phyloP scores from a whole-genome alignment of 2,797 vertebrate genomes.

The Leucoraja ocellata region DNA sequence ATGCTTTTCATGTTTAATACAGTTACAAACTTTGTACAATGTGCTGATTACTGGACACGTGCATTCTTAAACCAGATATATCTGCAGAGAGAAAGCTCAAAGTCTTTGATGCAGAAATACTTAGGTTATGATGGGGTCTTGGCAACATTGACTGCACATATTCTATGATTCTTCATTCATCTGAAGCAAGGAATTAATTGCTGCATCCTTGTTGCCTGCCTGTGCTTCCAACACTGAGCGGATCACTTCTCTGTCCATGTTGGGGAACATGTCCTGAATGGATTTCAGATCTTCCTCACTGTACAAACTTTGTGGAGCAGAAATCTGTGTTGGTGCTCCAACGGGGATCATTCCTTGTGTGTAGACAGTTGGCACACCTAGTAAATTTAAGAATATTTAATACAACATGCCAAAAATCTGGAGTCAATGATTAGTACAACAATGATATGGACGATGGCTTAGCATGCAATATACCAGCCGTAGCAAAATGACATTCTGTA shows the following conservation, averaged over 20 bases:
- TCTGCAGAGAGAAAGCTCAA: constrained; percentile 16
- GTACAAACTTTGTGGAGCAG: constrained; percentile 62
- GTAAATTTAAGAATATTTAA: constrained; percentile 22
- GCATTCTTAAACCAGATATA: constrained; percentile 28
- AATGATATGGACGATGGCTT: constrained; percentile 16
- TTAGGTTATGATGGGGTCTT: neutral
- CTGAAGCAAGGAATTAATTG: constrained; percentile 92
- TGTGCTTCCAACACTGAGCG: constrained; percentile 89
- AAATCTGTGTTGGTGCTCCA: constrained; percentile 61
- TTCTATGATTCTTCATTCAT: constrained; percentile 86
- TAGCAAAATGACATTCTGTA: neutral
- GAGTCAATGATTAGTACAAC: neutral
- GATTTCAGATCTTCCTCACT: constrained; percentile 84
- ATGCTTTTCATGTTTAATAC: constrained; percentile 34
- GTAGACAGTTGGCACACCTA: constrained; percentile 83
- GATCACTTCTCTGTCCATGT: constrained; percentile 86
- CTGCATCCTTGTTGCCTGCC: constrained; percentile 81
- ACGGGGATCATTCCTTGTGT: constrained; percentile 81
- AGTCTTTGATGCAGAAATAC: constrained; percentile 36
- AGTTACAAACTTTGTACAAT: constrained; percentile 37
- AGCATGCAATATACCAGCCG: neutral
- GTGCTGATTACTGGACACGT: constrained; percentile 23
- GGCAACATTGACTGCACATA: constrained; percentile 23
- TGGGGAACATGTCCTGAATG: constrained; percentile 94
- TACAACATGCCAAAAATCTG: neutral